Percentiles rank a stretch among this genome's conserved stretches.
These are phyloP conservation scores for Ctenoplectra terminalis DNA, from an alignment of 1,140 invertebrate species.

Conservation along the genomic window DNA sequence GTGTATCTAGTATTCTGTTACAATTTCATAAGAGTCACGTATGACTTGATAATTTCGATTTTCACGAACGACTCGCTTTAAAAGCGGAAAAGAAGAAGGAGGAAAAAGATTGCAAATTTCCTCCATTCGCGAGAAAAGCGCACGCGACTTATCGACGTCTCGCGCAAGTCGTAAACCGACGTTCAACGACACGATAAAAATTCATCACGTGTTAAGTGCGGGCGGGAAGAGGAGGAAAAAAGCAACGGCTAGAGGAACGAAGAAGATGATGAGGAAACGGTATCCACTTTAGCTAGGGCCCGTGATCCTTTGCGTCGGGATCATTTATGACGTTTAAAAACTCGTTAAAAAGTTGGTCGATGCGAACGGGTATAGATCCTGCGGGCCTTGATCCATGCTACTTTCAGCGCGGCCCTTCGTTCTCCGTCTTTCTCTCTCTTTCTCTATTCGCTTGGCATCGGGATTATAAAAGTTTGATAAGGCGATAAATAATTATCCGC, in stretches of 20 bases:
- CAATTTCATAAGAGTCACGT: constrained; percentile 3
- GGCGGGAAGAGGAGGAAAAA: neutral
- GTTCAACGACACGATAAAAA: constrained; percentile 58
- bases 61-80: neutral
- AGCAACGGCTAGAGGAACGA: neutral
- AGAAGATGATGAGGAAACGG: constrained; percentile 7
- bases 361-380: constrained; percentile 60
- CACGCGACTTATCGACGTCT: constrained; percentile 34
- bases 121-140: neutral
- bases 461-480: constrained; percentile 81
- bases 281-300: constrained; percentile 38
- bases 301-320: constrained; percentile 62
- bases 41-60: neutral
- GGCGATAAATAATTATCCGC: constrained; percentile 80
- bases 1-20: neutral
- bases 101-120: constrained; percentile 2
- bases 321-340: constrained; percentile 81
- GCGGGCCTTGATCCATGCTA: constrained; percentile 30
- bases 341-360: constrained; percentile 78
- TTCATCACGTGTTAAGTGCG: constrained; percentile 53
- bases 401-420: constrained; percentile 4
- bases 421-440: neutral
- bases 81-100: too few relatives aligned
- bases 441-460: constrained; percentile 52
- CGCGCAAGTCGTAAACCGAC: constrained; percentile 44